Base-by-base conservation (phyloP, 2,888 invertebrate species). In the Ophonus ardosiacus region DNA sequence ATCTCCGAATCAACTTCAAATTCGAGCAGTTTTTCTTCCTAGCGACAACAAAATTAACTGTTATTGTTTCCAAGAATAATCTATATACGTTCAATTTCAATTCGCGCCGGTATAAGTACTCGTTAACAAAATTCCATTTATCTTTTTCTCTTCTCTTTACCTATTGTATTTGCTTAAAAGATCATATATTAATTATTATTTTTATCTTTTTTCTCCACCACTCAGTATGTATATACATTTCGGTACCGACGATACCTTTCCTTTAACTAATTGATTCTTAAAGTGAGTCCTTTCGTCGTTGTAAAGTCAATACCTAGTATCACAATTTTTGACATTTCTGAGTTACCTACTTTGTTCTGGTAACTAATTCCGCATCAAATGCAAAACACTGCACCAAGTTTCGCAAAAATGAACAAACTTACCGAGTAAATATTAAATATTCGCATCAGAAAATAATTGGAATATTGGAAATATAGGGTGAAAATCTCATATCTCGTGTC, bases 41-140 rank as follows among this genome's bases (percentile, higher is more conserved):
- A 71, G 59, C 61, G 59, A 71, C 82, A 82, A 59, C 82, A 74
- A 82, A 82, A 82, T 82, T 82, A 82, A 82, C 82, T 82, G 82
- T 82, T 82, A 82, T 82, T 82, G 82, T 82, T 82, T 74, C 59
- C 51, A 71, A 31, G 82, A 82, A 82, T 82, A 71, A 82, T 82
- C 59, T 82, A 82, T 82, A 82, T 71, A 74, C 74, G 59, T 82
- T 71, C 74, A 82, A 74, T 82, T 82, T 38, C 82, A 38, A 82
- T 81, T 81, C 68, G 68, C 65, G 21, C 24, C 15, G 65, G 43
- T 40, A 57, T 78, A 40, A 56, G 57, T 78, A 78, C 78, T 78
- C 24, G 81, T 65, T 63, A 81, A 81, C 63, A 81, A 81, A 63
- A 56, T 31, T 65, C 56, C 68, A 81, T 81, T 81, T 68, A 17